Percentiles rank a stretch among this genome's conserved stretches.
Conservation (phyloP, 2,113 vertebrate genomes). For the Marmota flaviventris region DNA sequence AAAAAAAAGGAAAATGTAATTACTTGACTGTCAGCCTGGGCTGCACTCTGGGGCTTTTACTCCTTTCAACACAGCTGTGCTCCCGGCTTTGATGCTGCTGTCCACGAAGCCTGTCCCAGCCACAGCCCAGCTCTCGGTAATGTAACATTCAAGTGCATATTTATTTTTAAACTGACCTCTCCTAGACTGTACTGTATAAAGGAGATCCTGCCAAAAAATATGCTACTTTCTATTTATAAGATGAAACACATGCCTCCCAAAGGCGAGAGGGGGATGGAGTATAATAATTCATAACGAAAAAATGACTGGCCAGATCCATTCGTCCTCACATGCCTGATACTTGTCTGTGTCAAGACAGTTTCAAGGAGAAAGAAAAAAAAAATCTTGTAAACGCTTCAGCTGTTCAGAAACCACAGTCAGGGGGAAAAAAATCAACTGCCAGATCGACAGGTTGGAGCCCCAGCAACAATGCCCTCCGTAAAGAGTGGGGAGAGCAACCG, state of each 20-base stretch:
- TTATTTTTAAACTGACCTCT: conserved; percentile 81
- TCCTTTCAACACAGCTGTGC: conserved; percentile 65
- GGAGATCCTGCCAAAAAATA: conserved; percentile 80
- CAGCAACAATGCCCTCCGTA: not conserved
- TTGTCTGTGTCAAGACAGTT: conserved; percentile 66
- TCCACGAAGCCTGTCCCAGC: conserved; percentile 67
- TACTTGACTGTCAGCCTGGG: conserved; percentile 77
- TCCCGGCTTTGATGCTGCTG: conserved; percentile 77
- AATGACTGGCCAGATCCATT: conserved; percentile 57
- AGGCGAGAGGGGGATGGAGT: conserved; percentile 59
- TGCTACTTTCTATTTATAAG: conserved; percentile 85
- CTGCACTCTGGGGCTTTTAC: conserved; percentile 71
- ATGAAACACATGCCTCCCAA: conserved; percentile 82
- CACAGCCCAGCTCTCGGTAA: conserved; percentile 70
- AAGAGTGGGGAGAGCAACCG: not conserved
- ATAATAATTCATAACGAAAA: conserved; percentile 75
- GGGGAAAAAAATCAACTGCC: not conserved
- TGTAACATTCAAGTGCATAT: conserved; percentile 68
- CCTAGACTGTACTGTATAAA: conserved; percentile 67
- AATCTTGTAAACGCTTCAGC: conserved; percentile 52
- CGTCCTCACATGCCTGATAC: conserved; percentile 55
- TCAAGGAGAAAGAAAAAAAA: not conserved
- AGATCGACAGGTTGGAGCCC: conserved; percentile 49
- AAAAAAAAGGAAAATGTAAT: conserved; percentile 73
- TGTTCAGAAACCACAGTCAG: conserved; percentile 49